These are phyloP conservation scores for Corella eumyota DNA, from an alignment of 23 tunicate species.

Conservation along the genomic window DNA sequence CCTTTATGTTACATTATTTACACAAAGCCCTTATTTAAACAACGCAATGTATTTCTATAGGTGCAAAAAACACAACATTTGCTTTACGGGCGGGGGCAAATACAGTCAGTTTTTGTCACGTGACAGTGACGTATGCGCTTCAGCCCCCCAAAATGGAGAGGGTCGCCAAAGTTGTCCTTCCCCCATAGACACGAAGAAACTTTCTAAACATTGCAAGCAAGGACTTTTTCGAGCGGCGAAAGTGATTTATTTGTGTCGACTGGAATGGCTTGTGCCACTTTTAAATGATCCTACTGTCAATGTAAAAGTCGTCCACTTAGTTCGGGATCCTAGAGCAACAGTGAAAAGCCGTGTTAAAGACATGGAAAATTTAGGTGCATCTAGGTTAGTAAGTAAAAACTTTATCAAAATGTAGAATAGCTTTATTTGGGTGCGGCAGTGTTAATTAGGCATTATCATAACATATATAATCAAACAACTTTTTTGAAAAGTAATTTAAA, in stretches of 20 bases:
- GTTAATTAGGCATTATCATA: too few species aligned
- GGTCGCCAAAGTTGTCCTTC: slow-evolving; percentile 20
- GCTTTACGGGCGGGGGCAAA: slow-evolving; percentile 10
- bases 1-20: too few species aligned
- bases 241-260: slow-evolving; percentile 23
- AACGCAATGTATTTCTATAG: neutral
- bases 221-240: slow-evolving; percentile 26
- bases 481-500: too few species aligned
- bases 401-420: too few species aligned
- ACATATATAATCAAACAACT: too few species aligned
- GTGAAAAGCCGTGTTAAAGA: slow-evolving; percentile 10
- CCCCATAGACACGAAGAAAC: slow-evolving; percentile 5
- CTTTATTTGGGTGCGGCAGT: too few species aligned
- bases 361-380: too few species aligned
- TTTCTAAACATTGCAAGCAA: slow-evolving; percentile 19
- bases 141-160: neutral
- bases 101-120: slow-evolving; percentile 15
- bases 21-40: too few species aligned
- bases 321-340: slow-evolving; percentile 26
- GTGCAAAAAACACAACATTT: slow-evolving; percentile 14
- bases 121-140: slow-evolving; percentile 13
- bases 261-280: slow-evolving; percentile 20
- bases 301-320: slow-evolving; percentile 26
- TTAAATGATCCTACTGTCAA: slow-evolving; percentile 4
- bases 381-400: too few species aligned